Conservation (phyloP, 1,140 invertebrate species). For the Bemisia tabaci region DNA sequence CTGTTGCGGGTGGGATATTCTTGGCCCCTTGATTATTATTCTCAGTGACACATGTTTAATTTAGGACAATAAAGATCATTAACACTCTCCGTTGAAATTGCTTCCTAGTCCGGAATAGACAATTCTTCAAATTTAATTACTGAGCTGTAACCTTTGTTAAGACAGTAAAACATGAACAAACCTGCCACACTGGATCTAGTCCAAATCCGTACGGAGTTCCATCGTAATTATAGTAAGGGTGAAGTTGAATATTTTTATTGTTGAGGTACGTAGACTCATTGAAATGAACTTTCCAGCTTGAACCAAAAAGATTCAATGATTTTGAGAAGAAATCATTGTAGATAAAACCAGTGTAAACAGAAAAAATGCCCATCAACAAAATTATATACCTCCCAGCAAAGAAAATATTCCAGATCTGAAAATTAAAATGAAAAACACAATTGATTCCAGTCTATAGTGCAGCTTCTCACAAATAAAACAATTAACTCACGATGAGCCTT, state of each 20-base stretch:
- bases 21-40: no score
- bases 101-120: no score
- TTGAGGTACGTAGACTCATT: slow-evolving; percentile 35
- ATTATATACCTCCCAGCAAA: slow-evolving; percentile 97
- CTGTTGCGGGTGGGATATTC: no score
- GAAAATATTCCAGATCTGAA: slow-evolving; percentile 91
- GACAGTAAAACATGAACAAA: no score
- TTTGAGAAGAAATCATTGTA: slow-evolving; percentile 99
- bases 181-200: slow-evolving; percentile 89
- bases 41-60: no score
- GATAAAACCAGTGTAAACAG: slow-evolving; percentile 94
- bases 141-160: no score
- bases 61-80: no score
- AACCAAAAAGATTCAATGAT: slow-evolving; percentile 91
- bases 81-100: no score
- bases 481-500: no score
- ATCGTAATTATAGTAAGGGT: slow-evolving; percentile 43
- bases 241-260: slow-evolving; percentile 45
- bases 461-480: no score
- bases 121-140: no score
- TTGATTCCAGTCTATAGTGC: no score
- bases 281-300: slow-evolving; percentile 59
- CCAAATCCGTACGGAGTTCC: slow-evolving; percentile 72
- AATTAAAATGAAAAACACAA: slow-evolving; percentile 14
- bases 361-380: slow-evolving; percentile 93